Percentiles rank a stretch among this genome's conserved stretches.
phyloP scores from a whole-genome alignment of 2,797 vertebrate genomes.

The Serranus cabrilla region DNA sequence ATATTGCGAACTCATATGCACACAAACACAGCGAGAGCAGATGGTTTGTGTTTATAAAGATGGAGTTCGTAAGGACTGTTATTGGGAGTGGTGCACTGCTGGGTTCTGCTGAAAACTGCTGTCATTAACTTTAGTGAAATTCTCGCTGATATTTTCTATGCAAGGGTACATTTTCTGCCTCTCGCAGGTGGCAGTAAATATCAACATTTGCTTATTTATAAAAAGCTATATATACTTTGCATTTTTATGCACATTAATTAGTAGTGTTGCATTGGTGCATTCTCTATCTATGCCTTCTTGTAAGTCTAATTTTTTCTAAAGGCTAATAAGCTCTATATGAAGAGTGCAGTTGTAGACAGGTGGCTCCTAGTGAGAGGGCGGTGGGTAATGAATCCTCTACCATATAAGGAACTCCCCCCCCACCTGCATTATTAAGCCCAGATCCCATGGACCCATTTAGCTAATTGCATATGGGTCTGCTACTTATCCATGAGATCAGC shows the following conservation, averaged over 20 bases:
- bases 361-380: slow-evolving; percentile 36
- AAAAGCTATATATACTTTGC: not conserved
- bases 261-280: not conserved
- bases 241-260: slow-evolving; percentile 2
- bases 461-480: slow-evolving; percentile 70
- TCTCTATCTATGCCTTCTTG: slow-evolving; percentile 3
- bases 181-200: slow-evolving; percentile 2
- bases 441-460: slow-evolving; percentile 72
- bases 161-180: slow-evolving; percentile 15
- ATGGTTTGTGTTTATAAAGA: slow-evolving; percentile 37
- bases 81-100: not conserved
- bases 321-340: slow-evolving; percentile 19
- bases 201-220: slow-evolving; percentile 5
- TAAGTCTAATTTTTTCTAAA: not conserved
- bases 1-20: not conserved
- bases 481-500: slow-evolving; percentile 47
- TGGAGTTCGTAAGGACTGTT: slow-evolving; percentile 28
- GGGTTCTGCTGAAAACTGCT: slow-evolving; percentile 3
- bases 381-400: slow-evolving; percentile 31
- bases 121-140: slow-evolving; percentile 10
- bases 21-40: slow-evolving; percentile 23
- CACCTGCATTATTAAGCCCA: slow-evolving; percentile 56
- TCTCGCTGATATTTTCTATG: not conserved
- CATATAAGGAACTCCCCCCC: not conserved
- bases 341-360: slow-evolving; percentile 41